phyloP scores from a whole-genome alignment of 2,113 vertebrate genomes.

The Ictidomys tridecemlineatus region DNA sequence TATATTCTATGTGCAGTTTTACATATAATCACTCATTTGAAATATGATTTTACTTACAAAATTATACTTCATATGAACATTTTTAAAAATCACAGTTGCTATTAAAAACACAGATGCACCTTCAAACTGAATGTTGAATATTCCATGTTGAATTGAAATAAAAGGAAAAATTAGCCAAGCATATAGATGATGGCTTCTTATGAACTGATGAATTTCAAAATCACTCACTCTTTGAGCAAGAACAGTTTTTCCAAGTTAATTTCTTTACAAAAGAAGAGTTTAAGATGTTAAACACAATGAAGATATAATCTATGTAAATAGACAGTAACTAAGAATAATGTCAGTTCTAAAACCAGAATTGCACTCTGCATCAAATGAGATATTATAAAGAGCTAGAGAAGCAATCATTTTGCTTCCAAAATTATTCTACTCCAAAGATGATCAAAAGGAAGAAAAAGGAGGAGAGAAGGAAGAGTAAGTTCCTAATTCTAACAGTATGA shows the following conservation, averaged over 20 bases:
- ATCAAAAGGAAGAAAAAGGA: neutral
- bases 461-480: neutral
- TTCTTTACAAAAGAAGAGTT: constrained; percentile 34
- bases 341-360: constrained; percentile 24
- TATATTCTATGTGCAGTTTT: neutral
- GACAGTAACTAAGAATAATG: constrained; percentile 4
- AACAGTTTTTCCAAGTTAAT: neutral
- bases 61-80: neutral
- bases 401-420: neutral
- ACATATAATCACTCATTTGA: constrained; percentile 39
- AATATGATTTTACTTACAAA: constrained; percentile 46
- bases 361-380: neutral
- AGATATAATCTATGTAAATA: constrained; percentile 18
- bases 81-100: neutral
- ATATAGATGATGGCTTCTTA: neutral
- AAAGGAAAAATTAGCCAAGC: neutral
- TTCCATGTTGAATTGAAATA: constrained; percentile 36
- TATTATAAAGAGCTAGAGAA: neutral
- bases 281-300: neutral
- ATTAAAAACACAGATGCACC: neutral
- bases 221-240: neutral
- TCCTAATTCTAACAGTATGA: neutral
- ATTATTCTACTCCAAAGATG: neutral
- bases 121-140: neutral
- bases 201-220: constrained; percentile 20